Evolutionary conservation across 1,140 invertebrate species (phyloP).

Genomic region (Maconellicoccus hirsutus): DNA sequence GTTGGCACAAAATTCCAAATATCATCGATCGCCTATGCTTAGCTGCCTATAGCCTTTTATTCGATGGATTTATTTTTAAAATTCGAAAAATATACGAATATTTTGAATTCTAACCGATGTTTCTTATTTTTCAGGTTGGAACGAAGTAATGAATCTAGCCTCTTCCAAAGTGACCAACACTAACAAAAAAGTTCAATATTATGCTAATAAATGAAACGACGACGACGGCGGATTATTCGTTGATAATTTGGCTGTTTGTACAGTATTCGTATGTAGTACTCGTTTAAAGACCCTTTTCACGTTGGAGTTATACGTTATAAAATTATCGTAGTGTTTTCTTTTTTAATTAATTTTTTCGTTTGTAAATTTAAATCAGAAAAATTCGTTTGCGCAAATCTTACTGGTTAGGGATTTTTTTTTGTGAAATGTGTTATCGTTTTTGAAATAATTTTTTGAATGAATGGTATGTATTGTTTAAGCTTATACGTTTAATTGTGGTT

Average conservation of each 20-base stretch:
- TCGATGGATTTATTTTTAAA: too few relatives aligned
- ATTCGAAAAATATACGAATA: too few relatives aligned
- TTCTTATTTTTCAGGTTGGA: constrained; percentile 4
- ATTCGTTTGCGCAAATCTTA: neutral
- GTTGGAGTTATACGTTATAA: neutral
- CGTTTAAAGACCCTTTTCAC: neutral
- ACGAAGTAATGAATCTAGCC: neutral
- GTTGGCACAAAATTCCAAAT: too few relatives aligned
- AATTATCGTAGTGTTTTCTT: neutral
- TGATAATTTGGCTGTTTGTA: neutral
- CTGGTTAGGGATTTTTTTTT: neutral
- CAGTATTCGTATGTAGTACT: neutral
- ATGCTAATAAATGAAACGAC: neutral
- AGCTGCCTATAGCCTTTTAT: too few relatives aligned
- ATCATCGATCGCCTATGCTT: too few relatives aligned
- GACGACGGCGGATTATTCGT: neutral
- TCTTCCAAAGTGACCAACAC: neutral
- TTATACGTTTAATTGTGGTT: neutral
- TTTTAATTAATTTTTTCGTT: neutral
- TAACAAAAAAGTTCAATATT: constrained; percentile 12
- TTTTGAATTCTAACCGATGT: too few relatives aligned
- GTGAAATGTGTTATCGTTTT: neutral
- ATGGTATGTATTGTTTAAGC: neutral
- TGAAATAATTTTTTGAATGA: neutral
- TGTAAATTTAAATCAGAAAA: neutral